Conservation (phyloP, 2,888 invertebrate genomes). For the Apamea sordens region DNA sequence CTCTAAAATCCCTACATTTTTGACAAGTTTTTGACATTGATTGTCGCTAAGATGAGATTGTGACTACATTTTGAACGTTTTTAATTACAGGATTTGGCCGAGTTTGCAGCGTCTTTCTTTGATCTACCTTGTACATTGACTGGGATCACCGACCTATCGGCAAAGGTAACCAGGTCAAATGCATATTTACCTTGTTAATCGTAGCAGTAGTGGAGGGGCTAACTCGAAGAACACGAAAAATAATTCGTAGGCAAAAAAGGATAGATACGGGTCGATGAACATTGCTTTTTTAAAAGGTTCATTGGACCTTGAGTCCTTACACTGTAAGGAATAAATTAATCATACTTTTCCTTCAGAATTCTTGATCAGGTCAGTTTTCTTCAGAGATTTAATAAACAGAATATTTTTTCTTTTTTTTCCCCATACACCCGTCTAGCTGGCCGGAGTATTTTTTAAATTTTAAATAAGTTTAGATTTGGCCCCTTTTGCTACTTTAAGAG, state of each 20-base stretch:
- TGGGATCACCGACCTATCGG: neutral
- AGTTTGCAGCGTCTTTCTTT: neutral
- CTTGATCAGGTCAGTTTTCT: constrained; percentile 46
- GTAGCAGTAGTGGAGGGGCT: neutral
- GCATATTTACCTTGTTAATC: too few relatives aligned
- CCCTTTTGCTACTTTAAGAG: neutral
- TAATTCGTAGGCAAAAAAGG: constrained; percentile 17
- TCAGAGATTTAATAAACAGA: constrained; percentile 44
- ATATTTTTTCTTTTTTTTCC: constrained; percentile 5
- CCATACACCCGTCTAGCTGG: neutral
- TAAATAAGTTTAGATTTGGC: constrained; percentile 24
- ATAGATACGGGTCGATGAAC: constrained; percentile 29
- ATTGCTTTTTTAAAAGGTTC: constrained; percentile 48
- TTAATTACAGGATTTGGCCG: too few relatives aligned
- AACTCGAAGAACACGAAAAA: neutral
- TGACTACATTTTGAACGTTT: too few relatives aligned
- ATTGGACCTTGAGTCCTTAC: constrained; percentile 28
- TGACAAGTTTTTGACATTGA: too few relatives aligned
- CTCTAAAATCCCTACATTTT: too few relatives aligned
- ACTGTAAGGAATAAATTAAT: constrained; percentile 52
- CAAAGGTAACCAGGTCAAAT: too few relatives aligned
- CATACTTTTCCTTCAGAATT: constrained; percentile 48
- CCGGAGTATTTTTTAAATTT: constrained; percentile 22
- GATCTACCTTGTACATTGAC: neutral
- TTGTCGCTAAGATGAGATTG: too few relatives aligned